These are phyloP conservation scores for Zaprionus inermis DNA, from an alignment of 1,140 invertebrate genomes.

Conservation along the genomic window DNA sequence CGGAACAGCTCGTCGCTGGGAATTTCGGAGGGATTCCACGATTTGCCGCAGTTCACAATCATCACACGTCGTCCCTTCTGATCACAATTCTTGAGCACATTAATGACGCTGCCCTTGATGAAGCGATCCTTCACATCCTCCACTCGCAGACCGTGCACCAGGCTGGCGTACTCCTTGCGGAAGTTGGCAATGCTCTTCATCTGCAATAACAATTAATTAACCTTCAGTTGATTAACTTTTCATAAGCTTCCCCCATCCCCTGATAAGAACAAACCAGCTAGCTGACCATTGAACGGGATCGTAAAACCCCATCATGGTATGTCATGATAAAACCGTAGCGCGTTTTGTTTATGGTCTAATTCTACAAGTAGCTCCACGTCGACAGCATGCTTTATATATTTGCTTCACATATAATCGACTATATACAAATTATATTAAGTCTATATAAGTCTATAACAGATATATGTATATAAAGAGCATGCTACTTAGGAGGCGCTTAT, in stretches of 20 bases:
- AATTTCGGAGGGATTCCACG: slow-evolving; percentile 90
- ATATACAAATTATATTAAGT: neutral
- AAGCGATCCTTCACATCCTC: slow-evolving; percentile 88
- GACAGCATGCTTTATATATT: slow-evolving; percentile 27
- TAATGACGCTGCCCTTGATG: slow-evolving; percentile 89
- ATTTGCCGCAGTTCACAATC: slow-evolving; percentile 82
- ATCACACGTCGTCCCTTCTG: slow-evolving; percentile 84
- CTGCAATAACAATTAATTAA: slow-evolving; percentile 71
- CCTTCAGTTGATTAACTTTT: neutral
- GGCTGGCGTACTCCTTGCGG: slow-evolving; percentile 87
- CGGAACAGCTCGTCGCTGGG: slow-evolving; percentile 90
- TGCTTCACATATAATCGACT: neutral
- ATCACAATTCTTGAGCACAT: slow-evolving; percentile 89
- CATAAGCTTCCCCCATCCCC: neutral
- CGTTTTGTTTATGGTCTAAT: slow-evolving; percentile 16
- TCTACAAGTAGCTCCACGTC: slow-evolving; percentile 29
- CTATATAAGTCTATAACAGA: neutral
- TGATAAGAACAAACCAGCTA: neutral
- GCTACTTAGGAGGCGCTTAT: slow-evolving; percentile 44
- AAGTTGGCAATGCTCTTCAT: slow-evolving; percentile 91
- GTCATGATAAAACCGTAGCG: slow-evolving; percentile 27
- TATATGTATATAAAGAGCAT: slow-evolving; percentile 16
- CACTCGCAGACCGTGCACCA: slow-evolving; percentile 88
- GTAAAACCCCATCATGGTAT: slow-evolving; percentile 20
- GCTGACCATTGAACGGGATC: slow-evolving; percentile 33